These are phyloP conservation scores for Phocoena phocoena DNA, from an alignment of 2,113 vertebrate species.

Conservation along the genomic window DNA sequence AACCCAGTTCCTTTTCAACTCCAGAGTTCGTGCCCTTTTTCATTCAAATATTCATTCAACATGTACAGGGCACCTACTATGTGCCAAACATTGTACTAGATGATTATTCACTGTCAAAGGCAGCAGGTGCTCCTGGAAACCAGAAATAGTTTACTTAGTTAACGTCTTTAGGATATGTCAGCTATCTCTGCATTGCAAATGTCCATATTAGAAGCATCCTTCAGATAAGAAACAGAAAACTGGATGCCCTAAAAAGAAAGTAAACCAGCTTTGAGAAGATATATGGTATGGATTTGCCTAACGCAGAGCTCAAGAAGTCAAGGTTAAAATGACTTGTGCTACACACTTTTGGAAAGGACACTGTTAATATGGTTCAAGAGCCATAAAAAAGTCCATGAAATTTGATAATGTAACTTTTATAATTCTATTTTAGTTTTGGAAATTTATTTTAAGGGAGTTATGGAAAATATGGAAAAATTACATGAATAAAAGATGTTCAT, in stretches of 20 bases:
- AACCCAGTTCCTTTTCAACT: neutral
- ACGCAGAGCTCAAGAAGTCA: neutral
- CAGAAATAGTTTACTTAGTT: neutral
- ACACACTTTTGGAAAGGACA: neutral
- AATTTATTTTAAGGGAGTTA: slow-evolving; percentile 14
- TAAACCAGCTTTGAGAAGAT: neutral
- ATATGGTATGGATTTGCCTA: neutral
- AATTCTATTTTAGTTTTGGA: slow-evolving; percentile 24
- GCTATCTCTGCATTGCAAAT: neutral
- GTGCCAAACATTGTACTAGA: neutral
- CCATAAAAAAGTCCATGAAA: slow-evolving; percentile 21
- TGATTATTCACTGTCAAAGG: neutral
- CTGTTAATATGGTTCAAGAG: neutral
- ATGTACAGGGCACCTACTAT: neutral
- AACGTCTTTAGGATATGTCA: neutral
- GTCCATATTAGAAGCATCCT: neutral
- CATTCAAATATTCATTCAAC: neutral
- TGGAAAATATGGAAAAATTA: neutral
- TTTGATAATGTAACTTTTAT: neutral
- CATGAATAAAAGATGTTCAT: neutral
- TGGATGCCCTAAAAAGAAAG: neutral
- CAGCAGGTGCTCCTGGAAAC: neutral
- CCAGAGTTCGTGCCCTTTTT: neutral
- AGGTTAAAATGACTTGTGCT: neutral
- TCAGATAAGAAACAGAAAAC: slow-evolving; percentile 11